phyloP scores from a whole-genome alignment of 2,113 vertebrate genomes.

The Cercocebus atys region DNA sequence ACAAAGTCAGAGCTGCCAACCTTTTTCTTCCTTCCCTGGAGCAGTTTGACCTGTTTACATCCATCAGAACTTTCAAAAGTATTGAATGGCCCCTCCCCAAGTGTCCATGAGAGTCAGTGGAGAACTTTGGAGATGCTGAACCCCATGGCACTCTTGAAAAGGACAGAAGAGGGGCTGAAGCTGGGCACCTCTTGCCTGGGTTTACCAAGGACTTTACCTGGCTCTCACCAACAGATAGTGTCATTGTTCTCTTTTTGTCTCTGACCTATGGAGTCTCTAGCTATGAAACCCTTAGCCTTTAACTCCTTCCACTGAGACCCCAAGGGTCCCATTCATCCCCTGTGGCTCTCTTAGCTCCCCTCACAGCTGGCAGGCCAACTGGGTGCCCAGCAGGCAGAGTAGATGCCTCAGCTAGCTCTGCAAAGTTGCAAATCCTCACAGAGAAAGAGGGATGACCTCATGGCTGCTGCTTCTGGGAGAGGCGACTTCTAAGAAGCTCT shows the following conservation, averaged over 20 bases:
- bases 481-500: background rate
- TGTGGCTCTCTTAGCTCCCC: background rate
- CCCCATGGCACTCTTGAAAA: background rate
- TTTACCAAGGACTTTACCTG: background rate
- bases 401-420: background rate
- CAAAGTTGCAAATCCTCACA: background rate
- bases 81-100: background rate
- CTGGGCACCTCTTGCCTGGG: too few relatives aligned
- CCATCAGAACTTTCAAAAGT: background rate
- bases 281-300: background rate
- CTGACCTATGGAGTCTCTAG: background rate
- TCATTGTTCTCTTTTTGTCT: background rate
- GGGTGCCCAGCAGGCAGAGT: accelerated
- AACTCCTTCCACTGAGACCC: background rate
- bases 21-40: background rate
- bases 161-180: background rate
- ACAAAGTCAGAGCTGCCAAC: background rate
- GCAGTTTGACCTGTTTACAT: too few relatives aligned
- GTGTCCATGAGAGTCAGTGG: background rate
- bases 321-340: background rate
- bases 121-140: background rate
- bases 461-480: background rate
- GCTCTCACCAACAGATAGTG: too few relatives aligned
- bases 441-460: background rate
- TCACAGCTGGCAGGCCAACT: accelerated